Conservation (phyloP, 2,113 vertebrate genomes). For the Spheniscus mendiculus region DNA sequence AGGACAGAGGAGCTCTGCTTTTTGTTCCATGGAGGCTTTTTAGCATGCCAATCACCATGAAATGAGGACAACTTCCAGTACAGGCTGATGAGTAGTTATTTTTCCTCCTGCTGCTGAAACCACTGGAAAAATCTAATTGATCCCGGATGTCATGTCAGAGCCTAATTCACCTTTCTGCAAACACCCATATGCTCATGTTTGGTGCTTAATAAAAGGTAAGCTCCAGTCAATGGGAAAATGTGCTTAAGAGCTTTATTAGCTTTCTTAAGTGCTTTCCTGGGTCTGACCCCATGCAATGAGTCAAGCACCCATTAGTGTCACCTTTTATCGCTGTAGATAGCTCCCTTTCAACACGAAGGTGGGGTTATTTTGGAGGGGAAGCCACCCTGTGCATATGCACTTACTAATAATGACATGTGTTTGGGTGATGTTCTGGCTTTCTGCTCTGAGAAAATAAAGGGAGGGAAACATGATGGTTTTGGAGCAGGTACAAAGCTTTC, state of each 20-base stretch:
- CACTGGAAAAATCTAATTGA: slow-evolving; percentile 49
- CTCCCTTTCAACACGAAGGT: neutral
- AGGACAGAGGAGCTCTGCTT: neutral
- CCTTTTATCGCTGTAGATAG: neutral
- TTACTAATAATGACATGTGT: neutral
- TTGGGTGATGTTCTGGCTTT: neutral
- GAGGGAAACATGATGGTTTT: neutral
- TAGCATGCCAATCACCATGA: neutral
- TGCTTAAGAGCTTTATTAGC: slow-evolving; percentile 48
- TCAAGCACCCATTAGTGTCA: neutral
- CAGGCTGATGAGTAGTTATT: neutral
- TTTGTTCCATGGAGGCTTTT: neutral
- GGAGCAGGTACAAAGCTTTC: neutral
- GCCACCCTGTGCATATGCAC: neutral
- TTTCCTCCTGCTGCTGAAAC: slow-evolving; percentile 8
- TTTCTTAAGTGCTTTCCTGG: slow-evolving; percentile 23
- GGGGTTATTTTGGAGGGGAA: neutral
- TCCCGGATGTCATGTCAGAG: slow-evolving; percentile 33
- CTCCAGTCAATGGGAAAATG: slow-evolving; percentile 47
- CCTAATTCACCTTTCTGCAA: slow-evolving; percentile 14
- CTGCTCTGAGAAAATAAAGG: neutral
- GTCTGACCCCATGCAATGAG: neutral
- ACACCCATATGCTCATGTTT: neutral
- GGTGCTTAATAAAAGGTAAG: slow-evolving; percentile 42
- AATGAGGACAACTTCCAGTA: neutral